Conservation (phyloP, 2,113 vertebrate species). For the Heloderma charlesbogerti region DNA sequence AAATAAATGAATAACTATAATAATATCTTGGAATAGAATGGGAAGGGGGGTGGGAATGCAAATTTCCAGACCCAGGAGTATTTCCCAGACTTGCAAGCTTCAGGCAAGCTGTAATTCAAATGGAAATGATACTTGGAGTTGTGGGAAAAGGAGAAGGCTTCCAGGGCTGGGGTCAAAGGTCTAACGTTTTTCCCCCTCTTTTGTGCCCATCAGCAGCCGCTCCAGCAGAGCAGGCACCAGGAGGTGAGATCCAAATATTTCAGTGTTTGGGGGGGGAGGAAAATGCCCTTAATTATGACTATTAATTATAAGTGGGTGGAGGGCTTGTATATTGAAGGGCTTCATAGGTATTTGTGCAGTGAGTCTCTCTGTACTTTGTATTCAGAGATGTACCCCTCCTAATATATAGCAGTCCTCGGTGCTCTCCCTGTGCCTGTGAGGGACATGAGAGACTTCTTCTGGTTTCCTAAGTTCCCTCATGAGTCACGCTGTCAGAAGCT, state of each 20-base stretch:
- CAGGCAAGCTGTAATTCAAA: neutral
- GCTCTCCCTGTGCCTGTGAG: neutral
- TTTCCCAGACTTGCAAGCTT: neutral
- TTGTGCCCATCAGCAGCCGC: neutral
- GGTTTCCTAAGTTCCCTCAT: neutral
- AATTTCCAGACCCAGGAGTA: neutral
- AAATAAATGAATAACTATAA: too few species aligned
- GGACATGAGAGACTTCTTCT: neutral
- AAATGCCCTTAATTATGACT: neutral
- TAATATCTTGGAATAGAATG: neutral
- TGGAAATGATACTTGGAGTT: neutral
- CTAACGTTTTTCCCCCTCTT: neutral
- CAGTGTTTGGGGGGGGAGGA: neutral
- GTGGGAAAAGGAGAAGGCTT: neutral
- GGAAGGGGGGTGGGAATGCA: neutral
- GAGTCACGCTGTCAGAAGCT: neutral
- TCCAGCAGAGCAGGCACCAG: neutral
- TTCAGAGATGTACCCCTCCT: neutral
- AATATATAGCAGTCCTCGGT: too few species aligned
- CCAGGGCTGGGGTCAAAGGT: neutral
- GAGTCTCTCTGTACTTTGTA: neutral
- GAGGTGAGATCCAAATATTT: constrained; percentile 4
- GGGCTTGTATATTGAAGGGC: neutral
- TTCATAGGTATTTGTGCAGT: neutral
- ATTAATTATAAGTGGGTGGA: too few species aligned